Conservation (phyloP, 2,888 invertebrate species). For the Polietes domitor region DNA sequence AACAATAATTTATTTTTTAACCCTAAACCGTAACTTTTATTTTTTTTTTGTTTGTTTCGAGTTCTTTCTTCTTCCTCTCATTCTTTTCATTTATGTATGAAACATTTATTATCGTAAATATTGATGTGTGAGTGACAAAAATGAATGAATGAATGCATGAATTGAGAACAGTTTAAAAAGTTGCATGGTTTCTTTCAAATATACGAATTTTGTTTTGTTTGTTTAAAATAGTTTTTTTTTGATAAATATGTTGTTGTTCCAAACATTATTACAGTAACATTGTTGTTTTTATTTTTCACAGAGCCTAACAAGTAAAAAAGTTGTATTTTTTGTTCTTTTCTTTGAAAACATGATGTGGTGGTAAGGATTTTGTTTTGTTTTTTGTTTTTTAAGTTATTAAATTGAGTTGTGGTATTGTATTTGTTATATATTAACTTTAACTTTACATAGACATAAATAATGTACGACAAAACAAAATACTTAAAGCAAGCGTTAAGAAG, state of each 20-base stretch:
- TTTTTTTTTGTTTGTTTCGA: slow-evolving; percentile 15
- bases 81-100: slow-evolving; percentile 40
- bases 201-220: slow-evolving; percentile 4
- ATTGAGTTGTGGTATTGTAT: slow-evolving; percentile 23
- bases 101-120: slow-evolving; percentile 29
- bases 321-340: slow-evolving; percentile 47
- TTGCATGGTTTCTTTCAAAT: slow-evolving; percentile 29
- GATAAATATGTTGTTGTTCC: slow-evolving; percentile 56
- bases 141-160: slow-evolving; percentile 34
- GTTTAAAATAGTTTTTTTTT: slow-evolving; percentile 56
- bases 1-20: slow-evolving; percentile 58
- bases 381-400: neutral
- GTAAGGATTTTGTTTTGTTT: slow-evolving; percentile 52
- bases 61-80: slow-evolving; percentile 33
- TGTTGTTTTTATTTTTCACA: slow-evolving; percentile 44
- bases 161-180: slow-evolving; percentile 59
- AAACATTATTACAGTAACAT: slow-evolving; percentile 63
- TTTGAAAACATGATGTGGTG: slow-evolving; percentile 66
- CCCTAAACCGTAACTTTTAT: slow-evolving; percentile 46
- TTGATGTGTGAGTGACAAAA: neutral
- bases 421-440: neutral
- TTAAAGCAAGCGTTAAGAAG: too few species aligned
- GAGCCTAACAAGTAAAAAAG: slow-evolving; percentile 65
- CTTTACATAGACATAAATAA: neutral
- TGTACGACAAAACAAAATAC: too few species aligned